Percentiles rank a stretch among this genome's conserved stretches.
These are phyloP conservation scores for Atherix ibis DNA, from an alignment of 2,888 invertebrate species.

Conservation along the genomic window DNA sequence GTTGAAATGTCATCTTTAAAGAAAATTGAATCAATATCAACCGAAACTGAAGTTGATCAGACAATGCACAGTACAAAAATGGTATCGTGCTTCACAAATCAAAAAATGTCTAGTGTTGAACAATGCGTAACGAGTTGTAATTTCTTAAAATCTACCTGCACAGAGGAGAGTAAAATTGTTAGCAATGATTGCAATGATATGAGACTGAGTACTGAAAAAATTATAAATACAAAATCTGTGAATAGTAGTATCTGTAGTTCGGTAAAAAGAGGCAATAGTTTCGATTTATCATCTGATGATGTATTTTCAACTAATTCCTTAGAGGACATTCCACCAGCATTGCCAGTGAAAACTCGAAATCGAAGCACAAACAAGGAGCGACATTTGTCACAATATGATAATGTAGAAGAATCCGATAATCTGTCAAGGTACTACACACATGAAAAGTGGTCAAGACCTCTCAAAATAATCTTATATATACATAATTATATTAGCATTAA, in stretches of 20 bases:
- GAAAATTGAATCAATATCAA: constrained; percentile 6
- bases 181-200: constrained; percentile 14
- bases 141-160: constrained; percentile 10
- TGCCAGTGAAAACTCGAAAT: constrained; percentile 40
- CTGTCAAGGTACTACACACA: constrained; percentile 32
- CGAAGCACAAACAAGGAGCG: constrained; percentile 37
- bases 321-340: constrained; percentile 38
- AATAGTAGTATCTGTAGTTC: constrained; percentile 15
- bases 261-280: constrained; percentile 17
- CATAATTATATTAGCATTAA: too few relatives aligned
- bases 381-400: constrained; percentile 55
- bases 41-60: constrained; percentile 4
- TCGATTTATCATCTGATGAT: constrained; percentile 16
- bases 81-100: constrained; percentile 12
- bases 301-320: constrained; percentile 11
- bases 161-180: constrained; percentile 15
- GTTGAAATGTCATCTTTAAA: constrained; percentile 10
- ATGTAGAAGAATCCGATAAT: constrained; percentile 41
- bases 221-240: constrained; percentile 14
- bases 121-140: constrained; percentile 9
- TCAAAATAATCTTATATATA: constrained; percentile 1
- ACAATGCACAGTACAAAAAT: too few relatives aligned
- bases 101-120: constrained; percentile 7
- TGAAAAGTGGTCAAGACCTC: too few relatives aligned
- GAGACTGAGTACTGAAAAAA: constrained; percentile 12